Evolutionary conservation across 2,113 vertebrate genomes (phyloP), one percentile per base, ranked within the genome.

Genomic region (Myotis davidii): DNA sequence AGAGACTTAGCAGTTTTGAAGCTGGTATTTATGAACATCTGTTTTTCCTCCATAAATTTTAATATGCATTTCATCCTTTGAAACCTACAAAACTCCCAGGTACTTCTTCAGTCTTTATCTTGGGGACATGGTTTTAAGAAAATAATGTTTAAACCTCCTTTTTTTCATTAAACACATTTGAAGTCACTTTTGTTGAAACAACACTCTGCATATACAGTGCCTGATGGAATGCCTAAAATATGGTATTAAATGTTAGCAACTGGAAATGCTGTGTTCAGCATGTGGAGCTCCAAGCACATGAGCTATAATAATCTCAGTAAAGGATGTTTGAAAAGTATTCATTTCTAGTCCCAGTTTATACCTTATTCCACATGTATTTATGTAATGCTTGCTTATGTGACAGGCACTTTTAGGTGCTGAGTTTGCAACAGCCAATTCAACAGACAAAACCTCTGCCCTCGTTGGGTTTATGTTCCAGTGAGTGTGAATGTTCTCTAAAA

Each of bases 1-100:
- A 97, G 94, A 97, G 96, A 97, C 77, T 50, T 82, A 9, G 13
- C 74, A 74, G 69, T 94, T 90, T 95, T 74, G 94, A 92, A 97
- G 86, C 77, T 74, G 85, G 72, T 96, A 94, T 96, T 97, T 94
- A 96, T 96, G 96, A 97, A 94, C 97, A 97, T 97, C 97, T 97
- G 97, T 76, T 90, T 97, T 95, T 74, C 8, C 82, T 64, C 96
- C 81, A 95, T 97, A 96, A 96, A 96, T 97, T 95, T 95, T 97
- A 96, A 96, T 96, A 92, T 76, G 73, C 37, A 95, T 94, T 94
- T 96, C 88, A 94, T 96, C 90, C 96, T 97, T 97, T 95, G 96
- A 96, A 96, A 95, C 37, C 77, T 85, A 37, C 42, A 76, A 79
- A 95, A 85, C 50, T 94, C 92, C 82, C 92, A 95, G 92, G 94